Conservation (phyloP, 2,888 invertebrate genomes). For the Parnassius glacialis region DNA sequence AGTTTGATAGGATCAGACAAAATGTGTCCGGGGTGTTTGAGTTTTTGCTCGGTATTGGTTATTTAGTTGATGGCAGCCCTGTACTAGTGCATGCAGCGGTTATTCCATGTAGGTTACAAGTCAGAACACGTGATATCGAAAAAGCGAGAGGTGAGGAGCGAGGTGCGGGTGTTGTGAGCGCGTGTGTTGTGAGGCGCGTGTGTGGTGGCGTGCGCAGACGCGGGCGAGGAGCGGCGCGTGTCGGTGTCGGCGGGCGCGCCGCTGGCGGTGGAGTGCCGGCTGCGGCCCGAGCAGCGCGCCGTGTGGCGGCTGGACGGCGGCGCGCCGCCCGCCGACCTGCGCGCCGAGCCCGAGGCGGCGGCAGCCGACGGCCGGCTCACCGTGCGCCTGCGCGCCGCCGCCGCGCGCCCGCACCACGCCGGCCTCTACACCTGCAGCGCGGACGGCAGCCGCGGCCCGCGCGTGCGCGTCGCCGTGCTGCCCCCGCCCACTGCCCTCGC, state of each 20-base stretch:
- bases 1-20: too few species aligned
- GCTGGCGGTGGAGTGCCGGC: conserved; percentile 61
- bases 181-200: conserved; percentile 8
- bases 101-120: too few species aligned
- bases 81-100: too few species aligned
- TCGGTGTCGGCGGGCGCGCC: conserved; percentile 58
- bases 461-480: conserved; percentile 47
- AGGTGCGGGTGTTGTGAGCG: neutral
- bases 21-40: too few species aligned
- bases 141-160: neutral
- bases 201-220: conserved; percentile 32
- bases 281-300: conserved; percentile 48
- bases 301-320: conserved; percentile 47
- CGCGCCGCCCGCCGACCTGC: conserved; percentile 46
- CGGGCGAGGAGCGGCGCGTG: conserved; percentile 39
- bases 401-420: conserved; percentile 51
- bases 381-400: conserved; percentile 48
- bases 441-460: conserved; percentile 47
- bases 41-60: too few species aligned
- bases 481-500: conserved; percentile 30
- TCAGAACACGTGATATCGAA: too few species aligned
- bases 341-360: conserved; percentile 38
- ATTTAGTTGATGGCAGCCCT: too few species aligned
- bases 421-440: conserved; percentile 59
- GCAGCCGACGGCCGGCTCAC: conserved; percentile 38